Evolutionary conservation across 2,888 invertebrate species (phyloP), one percentile per base, ranked within the genome.

Genomic region (Catocala nupta): DNA sequence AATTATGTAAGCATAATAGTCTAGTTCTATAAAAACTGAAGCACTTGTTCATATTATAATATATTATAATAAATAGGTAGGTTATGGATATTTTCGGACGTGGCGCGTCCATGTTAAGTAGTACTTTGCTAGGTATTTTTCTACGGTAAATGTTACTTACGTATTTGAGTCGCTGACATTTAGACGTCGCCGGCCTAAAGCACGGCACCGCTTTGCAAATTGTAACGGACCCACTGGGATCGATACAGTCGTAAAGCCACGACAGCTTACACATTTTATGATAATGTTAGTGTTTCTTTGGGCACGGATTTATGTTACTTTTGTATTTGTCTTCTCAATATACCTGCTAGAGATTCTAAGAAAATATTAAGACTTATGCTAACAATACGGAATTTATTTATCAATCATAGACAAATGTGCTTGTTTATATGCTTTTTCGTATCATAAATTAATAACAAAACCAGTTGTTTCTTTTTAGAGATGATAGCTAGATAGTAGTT

Each of bases 101-200:
- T 48, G 12, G 48, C 34, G 8, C 12, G 10, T 5, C 43, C 42
- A 59, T 49, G 42, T 59, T 48, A 25, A 62, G 47, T 1, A 2
- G 56, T 56, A 43, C 43, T 47, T 66, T 45, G 36, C 45, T 25
- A 62, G 12, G 44, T 62, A 61, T 65, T 58, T 58, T 72, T 63
- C 33, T 47, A 48, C 45, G 58, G 56, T 6, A 76, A 77, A 76
- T 77, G 75, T 72, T 77, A 67, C 51, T 11, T 77, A 67, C 51
- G 12, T 9, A 61, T 68, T 56, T 65, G 34, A 61, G 63, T 59
- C 66, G 62, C 58, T 68, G 70, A 65, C 75, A 75, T 77, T 77
- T 77, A 60, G 68, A 33, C 42, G 12, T 51, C 66, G 68, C 62
- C 66, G 73, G 58, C 39, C 51, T 25, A 8, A 54, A 68, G 61